A percentile compares a stretch with the other conserved stretches of the same genome.
phyloP scores from a whole-genome alignment of 2,797 vertebrate species.

The Silurus aristotelis region DNA sequence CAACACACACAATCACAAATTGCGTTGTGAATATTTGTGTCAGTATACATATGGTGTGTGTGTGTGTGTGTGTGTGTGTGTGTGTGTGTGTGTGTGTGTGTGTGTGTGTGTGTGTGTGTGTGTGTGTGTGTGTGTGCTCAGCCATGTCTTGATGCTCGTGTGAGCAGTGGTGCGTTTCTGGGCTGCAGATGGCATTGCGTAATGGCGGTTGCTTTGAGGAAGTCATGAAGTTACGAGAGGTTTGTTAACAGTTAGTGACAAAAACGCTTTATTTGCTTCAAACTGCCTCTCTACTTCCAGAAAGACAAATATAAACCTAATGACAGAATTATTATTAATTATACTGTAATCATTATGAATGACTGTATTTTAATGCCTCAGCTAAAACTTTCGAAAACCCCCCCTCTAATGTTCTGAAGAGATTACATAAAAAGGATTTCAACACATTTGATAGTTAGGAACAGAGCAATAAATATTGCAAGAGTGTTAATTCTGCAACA shows the following conservation, averaged over 20 bases:
- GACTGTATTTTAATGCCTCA: no score
- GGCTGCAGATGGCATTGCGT: constrained; percentile 45
- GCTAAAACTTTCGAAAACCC: no score
- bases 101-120: constrained; percentile 13
- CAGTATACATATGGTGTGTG: no score
- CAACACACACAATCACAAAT: not conserved
- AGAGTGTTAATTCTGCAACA: constrained; percentile 30
- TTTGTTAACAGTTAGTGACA: constrained; percentile 41
- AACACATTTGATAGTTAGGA: constrained; percentile 29
- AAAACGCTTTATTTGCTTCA: constrained; percentile 21
- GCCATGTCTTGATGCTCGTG: constrained; percentile 21
- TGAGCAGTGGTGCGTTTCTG: constrained; percentile 33
- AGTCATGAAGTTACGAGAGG: constrained; percentile 41
- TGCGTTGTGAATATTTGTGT: not conserved
- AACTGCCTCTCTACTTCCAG: not conserved
- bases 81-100: constrained; percentile 18
- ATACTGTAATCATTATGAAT: not conserved
- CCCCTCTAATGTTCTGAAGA: not conserved
- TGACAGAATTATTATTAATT: not conserved
- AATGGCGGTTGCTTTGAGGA: constrained; percentile 49
- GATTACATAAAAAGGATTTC: constrained; percentile 33
- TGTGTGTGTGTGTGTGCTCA: constrained; percentile 18
- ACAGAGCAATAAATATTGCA: constrained; percentile 29
- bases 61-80: constrained; percentile 11
- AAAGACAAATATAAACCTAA: not conserved